Conservation (phyloP, 2,797 vertebrate genomes). For the Picus viridis region DNA sequence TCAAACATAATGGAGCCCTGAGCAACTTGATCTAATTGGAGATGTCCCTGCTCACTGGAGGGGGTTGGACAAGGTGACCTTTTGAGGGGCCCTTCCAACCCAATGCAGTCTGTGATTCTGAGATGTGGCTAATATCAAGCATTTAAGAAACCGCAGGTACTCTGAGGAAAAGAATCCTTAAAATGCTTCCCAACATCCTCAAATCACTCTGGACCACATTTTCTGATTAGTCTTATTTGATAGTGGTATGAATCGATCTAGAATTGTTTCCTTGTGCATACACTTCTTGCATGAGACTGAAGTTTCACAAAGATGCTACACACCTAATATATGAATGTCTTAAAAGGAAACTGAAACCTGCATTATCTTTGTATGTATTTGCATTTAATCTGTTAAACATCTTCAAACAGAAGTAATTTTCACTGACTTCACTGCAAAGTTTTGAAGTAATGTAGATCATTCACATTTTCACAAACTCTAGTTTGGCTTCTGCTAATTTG, state of each 20-base stretch:
- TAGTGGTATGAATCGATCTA: neutral
- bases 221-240: neutral
- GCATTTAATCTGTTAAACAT: neutral
- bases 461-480: neutral
- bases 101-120: too few relatives aligned
- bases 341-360: neutral
- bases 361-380: neutral
- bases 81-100: too few relatives aligned
- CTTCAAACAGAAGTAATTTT: neutral
- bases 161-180: neutral
- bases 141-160: neutral
- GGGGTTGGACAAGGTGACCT: too few relatives aligned
- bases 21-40: too few relatives aligned
- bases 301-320: neutral
- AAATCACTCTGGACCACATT: neutral
- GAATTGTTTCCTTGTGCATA: neutral
- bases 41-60: too few relatives aligned
- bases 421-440: neutral
- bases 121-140: neutral
- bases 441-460: neutral
- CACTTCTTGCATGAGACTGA: neutral
- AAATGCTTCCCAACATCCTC: neutral
- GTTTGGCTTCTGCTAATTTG: neutral
- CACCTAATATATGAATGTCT: neutral
- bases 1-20: too few relatives aligned